Percentiles rank a stretch among this genome's conserved stretches.
These are phyloP conservation scores for Campoletis sonorensis DNA, from an alignment of 1,140 invertebrate species.

Conservation along the genomic window DNA sequence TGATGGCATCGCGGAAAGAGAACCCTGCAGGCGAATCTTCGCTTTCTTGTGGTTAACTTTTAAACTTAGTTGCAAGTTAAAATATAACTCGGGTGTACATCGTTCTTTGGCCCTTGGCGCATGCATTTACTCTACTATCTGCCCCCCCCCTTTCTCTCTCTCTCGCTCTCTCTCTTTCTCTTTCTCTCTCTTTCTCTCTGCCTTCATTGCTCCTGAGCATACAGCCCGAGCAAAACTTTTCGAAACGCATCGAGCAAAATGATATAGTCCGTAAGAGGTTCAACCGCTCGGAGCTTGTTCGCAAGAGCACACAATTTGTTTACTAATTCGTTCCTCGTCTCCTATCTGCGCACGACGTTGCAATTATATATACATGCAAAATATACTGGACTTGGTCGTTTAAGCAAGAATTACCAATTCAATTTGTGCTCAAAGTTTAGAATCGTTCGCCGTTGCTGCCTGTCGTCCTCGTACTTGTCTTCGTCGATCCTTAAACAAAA, in stretches of 20 bases:
- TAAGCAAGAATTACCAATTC: slow-evolving; percentile 30
- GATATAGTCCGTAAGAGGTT: slow-evolving; percentile 9
- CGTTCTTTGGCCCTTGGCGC: slow-evolving; percentile 13
- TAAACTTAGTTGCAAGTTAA: slow-evolving; percentile 68
- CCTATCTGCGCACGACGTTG: slow-evolving; percentile 16
- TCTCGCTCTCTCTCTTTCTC: too few relatives aligned
- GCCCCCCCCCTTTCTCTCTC: neutral
- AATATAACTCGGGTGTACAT: slow-evolving; percentile 61
- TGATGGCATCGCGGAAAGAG: neutral
- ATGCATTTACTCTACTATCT: slow-evolving; percentile 1
- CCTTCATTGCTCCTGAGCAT: neutral
- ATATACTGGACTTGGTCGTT: slow-evolving; percentile 25
- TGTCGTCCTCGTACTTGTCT: neutral
- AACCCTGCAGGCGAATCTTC: slow-evolving; percentile 27
- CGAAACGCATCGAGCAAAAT: slow-evolving; percentile 34
- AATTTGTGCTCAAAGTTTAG: slow-evolving; percentile 17
- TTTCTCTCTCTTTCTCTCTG: slow-evolving; percentile 16
- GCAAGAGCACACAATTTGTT: slow-evolving; percentile 27
- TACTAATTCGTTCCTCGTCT: slow-evolving; percentile 25
- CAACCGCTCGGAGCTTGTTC: slow-evolving; percentile 13
- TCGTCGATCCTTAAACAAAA: neutral
- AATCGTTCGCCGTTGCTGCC: neutral
- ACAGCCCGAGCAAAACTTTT: slow-evolving; percentile 13
- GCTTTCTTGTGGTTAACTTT: slow-evolving; percentile 59
- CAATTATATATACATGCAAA: slow-evolving; percentile 13